Percentiles rank a stretch among this genome's conserved stretches.
Conservation (phyloP, 2,113 vertebrate genomes). For the Phalacrocorax brasilianus region DNA sequence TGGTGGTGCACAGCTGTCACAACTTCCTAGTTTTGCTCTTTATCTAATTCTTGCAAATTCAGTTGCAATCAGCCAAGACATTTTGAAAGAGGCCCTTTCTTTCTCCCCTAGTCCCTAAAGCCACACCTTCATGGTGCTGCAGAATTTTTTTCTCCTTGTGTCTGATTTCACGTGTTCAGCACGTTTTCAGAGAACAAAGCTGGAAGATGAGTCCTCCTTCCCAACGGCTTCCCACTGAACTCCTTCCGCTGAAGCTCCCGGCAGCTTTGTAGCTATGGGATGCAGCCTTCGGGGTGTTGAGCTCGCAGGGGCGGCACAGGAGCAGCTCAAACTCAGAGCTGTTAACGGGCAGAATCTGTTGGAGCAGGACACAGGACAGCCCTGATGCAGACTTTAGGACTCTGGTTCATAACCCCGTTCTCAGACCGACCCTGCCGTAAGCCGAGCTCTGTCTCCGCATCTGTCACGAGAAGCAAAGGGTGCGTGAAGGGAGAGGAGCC, state of each 20-base stretch:
- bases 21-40: not conserved
- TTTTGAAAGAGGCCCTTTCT: not conserved
- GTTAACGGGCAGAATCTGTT: rapidly evolving
- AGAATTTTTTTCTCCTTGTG: not conserved
- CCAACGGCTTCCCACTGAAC: not conserved
- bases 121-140: not conserved
- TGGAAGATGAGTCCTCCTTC: not conserved
- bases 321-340: not conserved
- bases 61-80: not conserved
- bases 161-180: not conserved
- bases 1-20: not conserved
- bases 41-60: not conserved
- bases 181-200: not conserved
- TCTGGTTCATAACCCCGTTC: not conserved
- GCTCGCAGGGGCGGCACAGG: too few relatives aligned
- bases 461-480: not conserved
- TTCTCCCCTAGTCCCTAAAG: not conserved
- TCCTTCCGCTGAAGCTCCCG: not conserved
- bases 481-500: not conserved
- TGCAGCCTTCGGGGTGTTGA: not conserved
- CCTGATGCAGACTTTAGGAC: not conserved
- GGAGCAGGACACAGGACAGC: not conserved
- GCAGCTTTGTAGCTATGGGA: not conserved
- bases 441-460: not conserved
- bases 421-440: not conserved